Evolutionary conservation across 2,888 invertebrate genomes (phyloP).

Genomic region (Synergus itoensis): DNA sequence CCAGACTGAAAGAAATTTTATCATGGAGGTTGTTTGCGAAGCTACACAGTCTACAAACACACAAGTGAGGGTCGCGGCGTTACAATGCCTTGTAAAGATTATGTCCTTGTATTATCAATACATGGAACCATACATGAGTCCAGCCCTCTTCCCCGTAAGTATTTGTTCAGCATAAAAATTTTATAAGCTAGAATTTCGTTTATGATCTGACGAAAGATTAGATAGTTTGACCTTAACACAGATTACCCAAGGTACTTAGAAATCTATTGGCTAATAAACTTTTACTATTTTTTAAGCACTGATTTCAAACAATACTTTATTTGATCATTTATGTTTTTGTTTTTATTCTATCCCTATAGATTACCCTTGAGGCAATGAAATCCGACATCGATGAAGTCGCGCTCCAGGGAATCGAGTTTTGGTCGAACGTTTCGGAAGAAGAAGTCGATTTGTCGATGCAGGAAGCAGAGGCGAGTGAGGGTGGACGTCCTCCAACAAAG

Average conservation of each 20-base stretch:
- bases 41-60: slow-evolving; percentile 96
- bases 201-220: neutral
- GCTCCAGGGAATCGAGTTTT: slow-evolving; percentile 99
- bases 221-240: neutral
- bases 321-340: neutral
- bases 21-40: slow-evolving; percentile 99
- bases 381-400: slow-evolving; percentile 97
- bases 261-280: neutral
- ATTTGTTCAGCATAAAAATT: slow-evolving; percentile 15
- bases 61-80: slow-evolving; percentile 95
- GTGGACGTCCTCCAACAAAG: slow-evolving; percentile 94
- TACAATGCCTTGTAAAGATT: slow-evolving; percentile 99
- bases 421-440: slow-evolving; percentile 99
- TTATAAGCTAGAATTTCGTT: neutral
- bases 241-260: neutral
- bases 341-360: slow-evolving; percentile 78
- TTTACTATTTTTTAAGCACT: neutral
- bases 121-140: slow-evolving; percentile 99
- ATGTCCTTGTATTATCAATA: slow-evolving; percentile 98
- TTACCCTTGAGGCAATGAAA: slow-evolving; percentile 99
- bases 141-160: slow-evolving; percentile 94
- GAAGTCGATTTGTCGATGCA: slow-evolving; percentile 98
- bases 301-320: neutral
- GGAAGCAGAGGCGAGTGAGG: slow-evolving; percentile 95
- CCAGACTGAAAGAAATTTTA: slow-evolving; percentile 95